phyloP scores from a whole-genome alignment of 2,888 invertebrate genomes.

The Trachelus stipa region DNA sequence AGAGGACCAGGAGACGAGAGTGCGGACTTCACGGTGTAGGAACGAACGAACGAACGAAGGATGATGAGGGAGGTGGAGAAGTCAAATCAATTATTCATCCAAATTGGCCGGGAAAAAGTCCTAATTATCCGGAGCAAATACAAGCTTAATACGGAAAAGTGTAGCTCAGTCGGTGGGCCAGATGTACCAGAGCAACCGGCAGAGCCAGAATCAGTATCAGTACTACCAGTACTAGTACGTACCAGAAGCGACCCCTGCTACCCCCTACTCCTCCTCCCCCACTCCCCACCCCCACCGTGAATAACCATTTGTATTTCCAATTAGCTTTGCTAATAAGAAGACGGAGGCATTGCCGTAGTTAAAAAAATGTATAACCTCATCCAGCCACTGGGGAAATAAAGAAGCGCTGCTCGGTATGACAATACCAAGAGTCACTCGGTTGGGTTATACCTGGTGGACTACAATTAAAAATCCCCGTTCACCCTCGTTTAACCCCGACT shows the following conservation, averaged over 20 bases:
- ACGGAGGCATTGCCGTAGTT: constrained; percentile 62
- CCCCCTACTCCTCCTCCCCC: not conserved
- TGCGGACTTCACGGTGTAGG: constrained; percentile 28
- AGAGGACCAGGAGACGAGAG: constrained; percentile 41
- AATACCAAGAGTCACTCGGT: constrained; percentile 55
- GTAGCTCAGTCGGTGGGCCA: constrained; percentile 32
- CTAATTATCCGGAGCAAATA: constrained; percentile 67
- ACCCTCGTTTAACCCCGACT: constrained; percentile 54
- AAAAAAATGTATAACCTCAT: constrained; percentile 66
- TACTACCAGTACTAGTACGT: not conserved
- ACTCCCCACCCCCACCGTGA: constrained; percentile 59
- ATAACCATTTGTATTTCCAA: constrained; percentile 68
- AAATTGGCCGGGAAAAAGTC: constrained; percentile 65
- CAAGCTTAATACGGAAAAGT: constrained; percentile 64
- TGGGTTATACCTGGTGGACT: constrained; percentile 58
- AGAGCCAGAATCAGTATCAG: not conserved
- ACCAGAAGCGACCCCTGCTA: constrained; percentile 22
- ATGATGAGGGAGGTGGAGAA: constrained; percentile 36
- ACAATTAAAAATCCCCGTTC: constrained; percentile 62
- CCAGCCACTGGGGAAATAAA: constrained; percentile 67
- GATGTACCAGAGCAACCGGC: not conserved
- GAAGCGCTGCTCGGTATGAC: constrained; percentile 63
- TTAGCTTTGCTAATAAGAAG: constrained; percentile 68
- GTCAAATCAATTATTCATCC: constrained; percentile 66
- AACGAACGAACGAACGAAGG: constrained; percentile 32